Base-by-base conservation (phyloP, 2,888 invertebrate genomes). In the Poecilus cupreus region DNA sequence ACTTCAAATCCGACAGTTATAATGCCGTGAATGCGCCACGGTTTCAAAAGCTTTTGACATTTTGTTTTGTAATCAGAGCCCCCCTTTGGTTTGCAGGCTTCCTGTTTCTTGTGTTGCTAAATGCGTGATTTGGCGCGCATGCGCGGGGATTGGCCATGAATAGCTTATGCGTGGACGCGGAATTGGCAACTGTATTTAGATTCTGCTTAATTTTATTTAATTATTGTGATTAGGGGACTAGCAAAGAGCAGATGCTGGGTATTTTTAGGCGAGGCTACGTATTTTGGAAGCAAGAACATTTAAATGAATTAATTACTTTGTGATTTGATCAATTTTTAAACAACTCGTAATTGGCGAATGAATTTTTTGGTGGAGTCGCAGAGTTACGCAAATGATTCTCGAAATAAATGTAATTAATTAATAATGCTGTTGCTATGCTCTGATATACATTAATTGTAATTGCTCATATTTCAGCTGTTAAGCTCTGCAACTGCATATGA, bases 21-120 rank as follows among this genome's bases (percentile, higher is more conserved):
- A 80, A 80, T 39, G 37, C 51, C 22, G 20, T 79, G 79, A 70
- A 79, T 79, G 57, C 43, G 57, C 57, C 18, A 37, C 54, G 46
- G 39, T 75, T 75, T 75, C 74, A 75, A 81, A 75, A 70, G 60
- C 81, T 81, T 81, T 81, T 81, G 81, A 81, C 75, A 81, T 81
- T 81, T 81, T 81, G 81, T 81, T 81, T 81, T 81, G 81, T 81
- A 81, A 81, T 81, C 81, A 81, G 75, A 81, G 81, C 74, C 81
- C 60, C 81, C 85, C 86, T 83, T 84, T 83, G 85, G 85, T 83
- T 85, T 85, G 84, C 85, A 83, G 85, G 85, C 84, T 85, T 85
- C 85, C 85, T 84, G 85, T 82, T 83, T 82, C 83, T 84, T 84
- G 83, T 84, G 75, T 82, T 83, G 16, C 64, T 64, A 64, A 64